Percentiles rank a stretch among this genome's conserved stretches.
Evolutionary conservation across 2,888 invertebrate genomes (phyloP).

Genomic region (Rhaphigaster nebulosa): DNA sequence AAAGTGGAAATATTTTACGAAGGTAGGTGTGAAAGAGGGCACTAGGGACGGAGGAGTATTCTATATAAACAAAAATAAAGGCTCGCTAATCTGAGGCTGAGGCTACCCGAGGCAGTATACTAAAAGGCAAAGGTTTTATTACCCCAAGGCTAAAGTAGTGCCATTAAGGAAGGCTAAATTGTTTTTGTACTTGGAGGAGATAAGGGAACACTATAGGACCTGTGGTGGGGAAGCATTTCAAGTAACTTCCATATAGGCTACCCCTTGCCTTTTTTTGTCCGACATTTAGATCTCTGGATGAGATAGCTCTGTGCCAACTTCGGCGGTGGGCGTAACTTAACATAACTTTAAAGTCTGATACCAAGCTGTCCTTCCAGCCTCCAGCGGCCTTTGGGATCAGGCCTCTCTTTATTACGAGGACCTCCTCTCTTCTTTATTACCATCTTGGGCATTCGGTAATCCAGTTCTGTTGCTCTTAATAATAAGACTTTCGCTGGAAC

Average conservation of each 20-base stretch:
- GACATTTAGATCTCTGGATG: constrained; percentile 29
- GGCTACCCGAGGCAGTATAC: not conserved
- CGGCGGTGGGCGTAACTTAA: constrained; percentile 44
- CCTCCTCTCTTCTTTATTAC: not conserved
- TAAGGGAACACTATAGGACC: not conserved
- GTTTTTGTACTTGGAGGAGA: constrained; percentile 15
- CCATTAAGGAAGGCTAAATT: constrained; percentile 44
- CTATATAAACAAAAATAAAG: constrained; percentile 33
- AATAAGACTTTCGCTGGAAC: not conserved
- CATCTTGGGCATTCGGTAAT: not conserved
- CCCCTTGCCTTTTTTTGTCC: constrained; percentile 36
- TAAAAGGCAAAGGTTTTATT: constrained; percentile 48
- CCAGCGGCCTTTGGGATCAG: not conserved
- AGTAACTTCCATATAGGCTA: constrained; percentile 48
- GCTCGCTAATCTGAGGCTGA: not conserved
- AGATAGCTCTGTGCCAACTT: constrained; percentile 46
- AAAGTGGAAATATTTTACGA: not conserved
- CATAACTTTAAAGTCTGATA: constrained; percentile 40
- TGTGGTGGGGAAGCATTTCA: constrained; percentile 37
- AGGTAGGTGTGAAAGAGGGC: not conserved
- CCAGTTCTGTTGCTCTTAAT: not conserved
- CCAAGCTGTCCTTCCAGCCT: constrained; percentile 19
- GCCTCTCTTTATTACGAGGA: not conserved
- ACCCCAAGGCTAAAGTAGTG: constrained; percentile 37
- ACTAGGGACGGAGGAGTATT: not conserved